phyloP scores from a whole-genome alignment of 2,113 vertebrate species.

The Urocolius indicus region DNA sequence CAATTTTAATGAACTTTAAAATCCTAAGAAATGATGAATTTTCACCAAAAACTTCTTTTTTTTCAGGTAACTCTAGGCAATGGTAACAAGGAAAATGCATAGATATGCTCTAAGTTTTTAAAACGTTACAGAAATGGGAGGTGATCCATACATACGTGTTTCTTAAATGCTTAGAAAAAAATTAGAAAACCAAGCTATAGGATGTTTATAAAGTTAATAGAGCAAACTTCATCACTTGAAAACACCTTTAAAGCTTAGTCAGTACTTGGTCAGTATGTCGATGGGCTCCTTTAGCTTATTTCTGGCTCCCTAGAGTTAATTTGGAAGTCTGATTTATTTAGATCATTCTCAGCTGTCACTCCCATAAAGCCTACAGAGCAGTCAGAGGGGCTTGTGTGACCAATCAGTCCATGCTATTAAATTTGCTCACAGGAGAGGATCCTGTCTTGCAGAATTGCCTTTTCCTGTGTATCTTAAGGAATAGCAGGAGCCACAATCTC shows the following conservation, averaged over 20 bases:
- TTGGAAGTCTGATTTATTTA: neutral
- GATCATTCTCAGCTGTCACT: neutral
- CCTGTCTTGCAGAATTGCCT: neutral
- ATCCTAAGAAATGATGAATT: neutral
- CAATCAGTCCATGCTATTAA: neutral
- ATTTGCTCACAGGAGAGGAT: neutral
- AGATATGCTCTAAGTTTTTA: neutral
- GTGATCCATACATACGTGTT: neutral
- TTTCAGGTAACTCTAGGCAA: neutral
- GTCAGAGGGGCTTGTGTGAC: neutral
- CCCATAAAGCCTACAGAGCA: neutral
- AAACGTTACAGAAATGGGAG: neutral
- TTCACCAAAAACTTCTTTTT: neutral
- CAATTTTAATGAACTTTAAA: neutral
- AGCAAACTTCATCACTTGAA: neutral
- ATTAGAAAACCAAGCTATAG: neutral
- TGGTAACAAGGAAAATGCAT: neutral
- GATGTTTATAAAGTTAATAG: no score
- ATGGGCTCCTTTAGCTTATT: neutral
- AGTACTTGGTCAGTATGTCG: neutral
- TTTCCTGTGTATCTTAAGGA: neutral
- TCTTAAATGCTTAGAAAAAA: neutral
- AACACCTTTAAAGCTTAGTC: neutral
- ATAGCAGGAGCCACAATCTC: neutral
- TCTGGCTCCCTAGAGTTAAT: neutral